Conservation (phyloP, 2,797 vertebrate species). For the Telmatherina bonti region DNA sequence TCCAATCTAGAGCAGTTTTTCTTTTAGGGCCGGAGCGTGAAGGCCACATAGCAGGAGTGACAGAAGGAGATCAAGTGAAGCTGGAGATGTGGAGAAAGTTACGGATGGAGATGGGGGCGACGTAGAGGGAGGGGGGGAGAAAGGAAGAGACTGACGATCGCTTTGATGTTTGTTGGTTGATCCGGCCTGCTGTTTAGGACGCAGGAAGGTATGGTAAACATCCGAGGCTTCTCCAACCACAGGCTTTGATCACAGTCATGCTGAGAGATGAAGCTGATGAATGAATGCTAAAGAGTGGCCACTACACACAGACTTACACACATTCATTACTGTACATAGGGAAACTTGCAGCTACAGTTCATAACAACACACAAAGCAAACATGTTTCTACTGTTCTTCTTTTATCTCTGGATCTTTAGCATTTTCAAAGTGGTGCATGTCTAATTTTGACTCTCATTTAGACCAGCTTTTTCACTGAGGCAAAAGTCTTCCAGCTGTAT, state of each 20-base stretch:
- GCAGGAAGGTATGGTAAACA: constrained; percentile 72
- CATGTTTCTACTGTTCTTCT: not conserved
- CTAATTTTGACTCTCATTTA: constrained; percentile 29
- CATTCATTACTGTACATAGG: constrained; percentile 22
- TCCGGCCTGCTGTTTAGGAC: constrained; percentile 69
- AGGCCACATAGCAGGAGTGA: constrained; percentile 33
- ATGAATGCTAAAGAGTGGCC: constrained; percentile 59
- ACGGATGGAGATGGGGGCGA: constrained; percentile 20
- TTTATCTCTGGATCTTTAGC: constrained; percentile 18
- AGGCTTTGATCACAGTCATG: constrained; percentile 71
- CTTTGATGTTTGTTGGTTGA: constrained; percentile 68
- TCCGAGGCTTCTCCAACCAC: constrained; percentile 47
- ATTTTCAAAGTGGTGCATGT: constrained; percentile 21
- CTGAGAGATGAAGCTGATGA: constrained; percentile 63
- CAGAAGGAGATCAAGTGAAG: constrained; percentile 56
- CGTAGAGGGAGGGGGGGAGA: constrained; percentile 23
- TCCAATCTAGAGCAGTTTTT: not conserved
- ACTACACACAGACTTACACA: constrained; percentile 16
- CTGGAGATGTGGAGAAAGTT: constrained; percentile 38
- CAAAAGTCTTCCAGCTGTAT: constrained; percentile 30
- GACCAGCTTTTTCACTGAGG: constrained; percentile 22
- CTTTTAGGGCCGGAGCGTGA: constrained; percentile 10
- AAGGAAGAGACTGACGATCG: constrained; percentile 22
- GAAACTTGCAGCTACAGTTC: constrained; percentile 7
- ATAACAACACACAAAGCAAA: not conserved